phyloP scores from a whole-genome alignment of 2,113 vertebrate species.

The Tyto alba region DNA sequence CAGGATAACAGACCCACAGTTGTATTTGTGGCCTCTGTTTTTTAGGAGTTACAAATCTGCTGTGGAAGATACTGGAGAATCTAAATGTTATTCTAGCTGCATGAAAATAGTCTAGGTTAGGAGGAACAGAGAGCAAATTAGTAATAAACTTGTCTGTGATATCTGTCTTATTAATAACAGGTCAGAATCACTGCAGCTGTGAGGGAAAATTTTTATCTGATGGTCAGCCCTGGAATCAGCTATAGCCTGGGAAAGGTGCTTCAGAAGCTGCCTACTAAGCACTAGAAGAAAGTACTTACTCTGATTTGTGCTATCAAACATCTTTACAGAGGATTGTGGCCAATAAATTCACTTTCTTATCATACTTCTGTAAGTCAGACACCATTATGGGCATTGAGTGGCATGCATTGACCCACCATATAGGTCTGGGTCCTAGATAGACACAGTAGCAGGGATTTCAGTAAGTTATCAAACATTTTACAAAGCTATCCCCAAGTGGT shows the following conservation, averaged over 20 bases:
- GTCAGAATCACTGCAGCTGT: neutral
- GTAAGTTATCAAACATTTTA: neutral
- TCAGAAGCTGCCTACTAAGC: neutral
- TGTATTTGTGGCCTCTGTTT: neutral
- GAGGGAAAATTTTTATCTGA: neutral
- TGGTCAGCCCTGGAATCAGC: neutral
- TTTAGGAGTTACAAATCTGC: neutral
- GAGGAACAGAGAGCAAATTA: neutral
- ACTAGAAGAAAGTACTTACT: neutral
- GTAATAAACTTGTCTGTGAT: neutral
- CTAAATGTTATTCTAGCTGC: neutral
- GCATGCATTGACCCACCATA: fast-evolving
- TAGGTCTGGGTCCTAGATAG: neutral
- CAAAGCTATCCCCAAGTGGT: neutral
- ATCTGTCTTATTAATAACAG: neutral
- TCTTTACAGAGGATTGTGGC: neutral
- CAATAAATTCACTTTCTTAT: neutral
- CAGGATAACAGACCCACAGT: neutral
- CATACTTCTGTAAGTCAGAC: neutral
- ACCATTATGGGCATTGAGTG: neutral
- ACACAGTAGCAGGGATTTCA: neutral
- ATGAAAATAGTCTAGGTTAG: neutral
- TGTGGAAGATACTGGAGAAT: neutral
- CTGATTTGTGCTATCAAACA: neutral
- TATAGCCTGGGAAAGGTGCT: neutral